Evolutionary conservation across 2,113 vertebrate genomes (phyloP), one percentile per base, ranked within the genome.

Genomic region (Phyllostomus discolor): DNA sequence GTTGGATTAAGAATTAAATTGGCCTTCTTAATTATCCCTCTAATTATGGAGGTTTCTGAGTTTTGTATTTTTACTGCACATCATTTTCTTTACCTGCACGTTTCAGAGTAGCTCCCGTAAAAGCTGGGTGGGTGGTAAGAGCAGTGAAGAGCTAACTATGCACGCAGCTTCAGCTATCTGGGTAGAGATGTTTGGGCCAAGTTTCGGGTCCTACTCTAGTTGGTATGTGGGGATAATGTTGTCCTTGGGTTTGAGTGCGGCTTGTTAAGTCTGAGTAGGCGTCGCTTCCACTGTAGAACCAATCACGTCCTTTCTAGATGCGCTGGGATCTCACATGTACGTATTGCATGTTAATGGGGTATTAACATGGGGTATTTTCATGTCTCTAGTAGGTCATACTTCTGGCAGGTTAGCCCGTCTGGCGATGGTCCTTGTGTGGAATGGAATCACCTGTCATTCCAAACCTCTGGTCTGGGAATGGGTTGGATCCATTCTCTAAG

Each of bases 381-480:
- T 43, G 85, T 85, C 93, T 1, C 3, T 67, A 95, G 5, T 10
- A 86, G 0, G 70, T 90, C 86, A 54, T 46, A 85, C 93, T 87
- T 96, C 96, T 90, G 76, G 94, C 81, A 95, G 73, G 83, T 93
- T 92, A 88, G 94, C 88, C 96, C 96, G 95, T 94, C 85, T 97
- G 97, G 96, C 97, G 14, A 94, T 69, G 11, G 82, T 94, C n/a
- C 46, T 85, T 59, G 72, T 80, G 35, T 67, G 87, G 81, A 98
- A 0, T n/a, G 31, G 93, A 98, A 57, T 97, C 95, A 97, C 96
- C 96, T 95, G 92, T 97, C 94, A 96, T 96, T 97, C 88, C 59
- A 94, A 97, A 97, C 85, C 90, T 94, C 91, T 93, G 95, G 95
- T 97, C 97, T 97, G 70, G 94, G 95, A 97, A 94, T 57, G 97